Evolutionary conservation across 2,797 vertebrate genomes (phyloP).

Genomic region (Hirundo rustica): DNA sequence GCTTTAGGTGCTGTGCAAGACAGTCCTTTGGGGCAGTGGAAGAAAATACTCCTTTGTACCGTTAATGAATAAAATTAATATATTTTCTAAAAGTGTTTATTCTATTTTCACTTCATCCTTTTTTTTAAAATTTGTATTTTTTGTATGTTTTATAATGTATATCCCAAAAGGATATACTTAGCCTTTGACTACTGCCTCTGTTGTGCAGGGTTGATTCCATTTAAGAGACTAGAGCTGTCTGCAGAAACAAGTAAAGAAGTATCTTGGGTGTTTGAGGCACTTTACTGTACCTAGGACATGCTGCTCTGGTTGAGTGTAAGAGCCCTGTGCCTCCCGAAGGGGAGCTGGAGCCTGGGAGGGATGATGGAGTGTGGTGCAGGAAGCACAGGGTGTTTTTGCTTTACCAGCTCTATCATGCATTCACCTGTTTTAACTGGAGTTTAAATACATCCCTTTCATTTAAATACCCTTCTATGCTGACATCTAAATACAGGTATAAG

Average conservation of each 20-base stretch:
- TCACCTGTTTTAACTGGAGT: neutral
- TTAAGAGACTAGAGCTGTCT: neutral
- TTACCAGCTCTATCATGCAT: neutral
- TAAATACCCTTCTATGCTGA: neutral
- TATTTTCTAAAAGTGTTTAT: neutral
- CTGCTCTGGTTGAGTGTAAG: neutral
- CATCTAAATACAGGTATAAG: neutral
- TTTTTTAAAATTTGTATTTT: neutral
- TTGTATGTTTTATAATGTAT: slow-evolving; percentile 13
- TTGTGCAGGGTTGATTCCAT: neutral
- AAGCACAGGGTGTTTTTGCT: neutral
- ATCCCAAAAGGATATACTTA: neutral
- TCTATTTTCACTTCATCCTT: neutral
- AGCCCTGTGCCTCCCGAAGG: neutral
- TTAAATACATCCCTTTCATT: neutral
- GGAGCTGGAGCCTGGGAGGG: neutral
- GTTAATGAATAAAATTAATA: neutral
- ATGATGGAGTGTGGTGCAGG: neutral
- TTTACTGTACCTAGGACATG: accelerated
- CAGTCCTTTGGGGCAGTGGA: neutral
- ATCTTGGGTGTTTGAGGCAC: neutral
- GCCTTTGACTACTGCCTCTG: neutral
- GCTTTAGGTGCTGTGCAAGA: neutral
- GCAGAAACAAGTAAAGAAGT: neutral
- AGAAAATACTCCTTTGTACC: neutral